phyloP scores from a whole-genome alignment of 2,113 vertebrate species.

The Pseudolaguvia tuberculata region DNA sequence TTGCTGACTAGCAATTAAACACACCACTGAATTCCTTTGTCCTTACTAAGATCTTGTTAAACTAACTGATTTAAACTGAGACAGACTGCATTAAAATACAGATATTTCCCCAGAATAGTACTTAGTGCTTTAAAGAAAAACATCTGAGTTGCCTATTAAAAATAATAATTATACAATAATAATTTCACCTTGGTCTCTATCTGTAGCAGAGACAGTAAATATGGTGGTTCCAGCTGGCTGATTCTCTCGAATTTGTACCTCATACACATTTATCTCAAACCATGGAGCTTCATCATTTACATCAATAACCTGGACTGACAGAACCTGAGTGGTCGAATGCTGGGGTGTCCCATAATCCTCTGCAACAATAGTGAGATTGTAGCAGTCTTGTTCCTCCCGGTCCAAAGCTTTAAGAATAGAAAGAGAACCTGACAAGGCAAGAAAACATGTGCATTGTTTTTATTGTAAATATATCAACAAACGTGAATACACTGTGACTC shows the following conservation, averaged over 20 bases:
- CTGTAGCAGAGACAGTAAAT: constrained; percentile 75
- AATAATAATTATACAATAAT: background rate
- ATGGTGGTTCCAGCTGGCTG: constrained; percentile 75
- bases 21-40: constrained; percentile 9
- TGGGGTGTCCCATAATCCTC: constrained; percentile 82
- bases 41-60: constrained; percentile 15
- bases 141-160: too few relatives aligned
- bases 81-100: background rate
- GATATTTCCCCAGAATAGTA: background rate
- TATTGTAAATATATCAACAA: too few relatives aligned
- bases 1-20: constrained; percentile 29
- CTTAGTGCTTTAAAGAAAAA: background rate
- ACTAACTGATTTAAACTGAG: background rate
- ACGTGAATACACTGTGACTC: too few relatives aligned
- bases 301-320: constrained; percentile 81
- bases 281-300: constrained; percentile 85
- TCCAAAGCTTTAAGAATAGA: constrained; percentile 83
- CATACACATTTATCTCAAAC: constrained; percentile 77
- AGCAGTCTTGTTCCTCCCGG: constrained; percentile 79
- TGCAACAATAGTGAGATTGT: constrained; percentile 82
- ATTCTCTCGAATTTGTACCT: constrained; percentile 81
- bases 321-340: constrained; percentile 72
- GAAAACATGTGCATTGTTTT: background rate
- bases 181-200: constrained; percentile 82
- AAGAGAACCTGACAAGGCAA: constrained; percentile 71